Evolutionary conservation across 1,140 invertebrate species (phyloP).

Genomic region (Dermatophagoides farinae): DNA sequence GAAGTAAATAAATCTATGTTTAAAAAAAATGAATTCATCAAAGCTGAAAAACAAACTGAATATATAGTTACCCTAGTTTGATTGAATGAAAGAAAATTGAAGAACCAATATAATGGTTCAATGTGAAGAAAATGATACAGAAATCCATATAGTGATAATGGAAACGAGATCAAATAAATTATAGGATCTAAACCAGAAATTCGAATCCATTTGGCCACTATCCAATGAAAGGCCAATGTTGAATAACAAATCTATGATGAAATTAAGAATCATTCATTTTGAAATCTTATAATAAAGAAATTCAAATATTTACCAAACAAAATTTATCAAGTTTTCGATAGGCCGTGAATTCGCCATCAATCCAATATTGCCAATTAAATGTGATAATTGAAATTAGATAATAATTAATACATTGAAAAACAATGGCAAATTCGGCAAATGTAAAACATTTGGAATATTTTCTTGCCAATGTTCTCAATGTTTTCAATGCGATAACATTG

Average conservation of each 20-base stretch:
- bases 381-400: neutral
- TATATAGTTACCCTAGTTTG: neutral
- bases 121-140: neutral
- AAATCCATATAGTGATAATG: neutral
- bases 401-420: neutral
- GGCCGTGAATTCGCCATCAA: too few species aligned
- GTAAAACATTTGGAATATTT: neutral
- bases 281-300: neutral
- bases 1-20: slow-evolving; percentile 12
- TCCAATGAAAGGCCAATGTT: neutral
- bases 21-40: slow-evolving; percentile 5
- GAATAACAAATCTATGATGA: neutral
- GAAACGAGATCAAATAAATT: slow-evolving; percentile 3
- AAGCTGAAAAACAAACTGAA: neutral
- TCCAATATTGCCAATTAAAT: neutral
- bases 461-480: neutral
- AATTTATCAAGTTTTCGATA: neutral
- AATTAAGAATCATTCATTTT: neutral
- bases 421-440: slow-evolving; percentile 1
- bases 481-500: neutral
- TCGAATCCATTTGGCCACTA: neutral
- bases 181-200: neutral
- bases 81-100: neutral
- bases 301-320: neutral
- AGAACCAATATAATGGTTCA: neutral